Base-by-base conservation (phyloP, 2,888 invertebrate species). In the Drosophila anceps region DNA sequence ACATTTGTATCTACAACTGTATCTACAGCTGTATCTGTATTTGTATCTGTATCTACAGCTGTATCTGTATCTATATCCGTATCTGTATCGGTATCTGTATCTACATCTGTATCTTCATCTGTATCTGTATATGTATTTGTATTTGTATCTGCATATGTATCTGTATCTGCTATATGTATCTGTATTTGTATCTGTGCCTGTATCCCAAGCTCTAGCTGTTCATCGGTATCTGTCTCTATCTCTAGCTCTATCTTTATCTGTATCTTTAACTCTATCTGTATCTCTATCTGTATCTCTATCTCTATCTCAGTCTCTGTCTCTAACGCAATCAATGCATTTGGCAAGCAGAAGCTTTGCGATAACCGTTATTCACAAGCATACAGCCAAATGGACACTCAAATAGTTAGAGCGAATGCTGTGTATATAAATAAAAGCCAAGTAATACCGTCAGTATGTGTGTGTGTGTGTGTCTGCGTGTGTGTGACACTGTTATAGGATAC, bases 401-500 rank as follows among this genome's bases (percentile, higher is more conserved):
- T 63, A 37, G 44, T 44, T 20, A 44, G 24, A 35, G 35, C 18
- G 44, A 58, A 35, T 62, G 44, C 20, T 46, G 20, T 35, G 20
- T 20, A 48, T 27, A 24, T 39, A 18, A 41, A 48, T 48, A 64
- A 63, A 39, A 41, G 39, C 24, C 31, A 39, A 63, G 48, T 64
- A 64, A 63, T 33, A 24, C 39, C 39, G n/a, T 7, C n/a, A n/a
- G 27, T 33, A 41, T 6, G 24, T 41, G 39, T 12, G 44, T 9
- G 9, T 12, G 44, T n/a, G 9, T 29, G 20, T 20, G 4, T 20
- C n/a, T n/a, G n/a, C n/a, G 13, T 37, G 35, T 39, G 8, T 13
- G 29, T 15, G 4, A 5, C 18, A 13, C 24, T 69, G 68, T 59
- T 67, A 67, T 70, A 61, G 51, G 27, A 68, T 57, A 33, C 43